Percentiles rank a stretch among this genome's conserved stretches.
Conservation (phyloP, 2,113 vertebrate species). For the Sinocyclocheilus anshuiensis region DNA sequence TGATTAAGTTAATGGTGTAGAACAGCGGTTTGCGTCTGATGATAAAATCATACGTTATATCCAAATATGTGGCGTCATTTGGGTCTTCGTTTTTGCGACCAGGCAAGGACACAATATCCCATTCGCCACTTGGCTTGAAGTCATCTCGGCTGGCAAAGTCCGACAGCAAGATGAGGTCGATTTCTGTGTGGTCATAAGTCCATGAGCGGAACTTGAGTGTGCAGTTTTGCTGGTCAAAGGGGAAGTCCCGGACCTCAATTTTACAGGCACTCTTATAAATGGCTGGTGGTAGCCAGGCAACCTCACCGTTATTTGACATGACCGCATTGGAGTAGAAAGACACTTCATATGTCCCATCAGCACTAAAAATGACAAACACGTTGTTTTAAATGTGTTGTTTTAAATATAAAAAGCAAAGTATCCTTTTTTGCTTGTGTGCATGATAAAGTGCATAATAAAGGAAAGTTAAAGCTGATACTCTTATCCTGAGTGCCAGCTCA, state of each 20-base stretch:
- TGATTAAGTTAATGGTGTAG: constrained; percentile 82
- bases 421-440: not conserved
- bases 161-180: constrained; percentile 78
- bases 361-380: constrained; percentile 62
- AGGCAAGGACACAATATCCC: constrained; percentile 81
- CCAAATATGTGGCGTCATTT: constrained; percentile 75
- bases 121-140: constrained; percentile 82
- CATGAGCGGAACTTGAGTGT: constrained; percentile 82
- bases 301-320: constrained; percentile 78
- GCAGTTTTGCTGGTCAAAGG: constrained; percentile 84
- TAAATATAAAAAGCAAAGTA: not conserved
- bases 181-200: constrained; percentile 83
- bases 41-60: constrained; percentile 82
- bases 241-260: constrained; percentile 81
- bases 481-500: not conserved
- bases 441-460: not conserved
- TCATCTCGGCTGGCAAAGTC: constrained; percentile 80
- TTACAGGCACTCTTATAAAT: constrained; percentile 83
- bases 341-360: constrained; percentile 81
- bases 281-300: constrained; percentile 80
- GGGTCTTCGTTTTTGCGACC: constrained; percentile 82
- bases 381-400: not conserved
- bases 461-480: not conserved
- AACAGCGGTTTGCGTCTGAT: constrained; percentile 81
- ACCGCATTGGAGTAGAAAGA: constrained; percentile 81